Conservation (phyloP, 2,888 invertebrate genomes). For the Xylocampa areola region DNA sequence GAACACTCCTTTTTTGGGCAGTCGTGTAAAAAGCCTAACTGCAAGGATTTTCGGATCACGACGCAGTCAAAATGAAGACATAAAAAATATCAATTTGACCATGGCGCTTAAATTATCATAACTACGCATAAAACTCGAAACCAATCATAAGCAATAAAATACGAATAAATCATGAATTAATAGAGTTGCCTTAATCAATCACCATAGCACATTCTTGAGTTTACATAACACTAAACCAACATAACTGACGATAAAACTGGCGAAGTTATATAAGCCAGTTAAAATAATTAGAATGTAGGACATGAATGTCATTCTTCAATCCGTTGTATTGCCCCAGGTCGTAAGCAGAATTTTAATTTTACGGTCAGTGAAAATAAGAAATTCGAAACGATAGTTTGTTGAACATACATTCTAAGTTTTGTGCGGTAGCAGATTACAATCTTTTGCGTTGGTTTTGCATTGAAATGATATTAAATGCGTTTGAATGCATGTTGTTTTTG, state of each 20-base stretch:
- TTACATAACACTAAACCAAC: conserved; percentile 38
- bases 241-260: conserved; percentile 47
- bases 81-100: conserved; percentile 5
- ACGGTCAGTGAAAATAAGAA: conserved; percentile 10
- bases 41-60: neutral
- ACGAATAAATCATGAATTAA: conserved; percentile 30
- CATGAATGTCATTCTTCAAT: conserved; percentile 49
- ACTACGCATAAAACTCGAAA: conserved; percentile 17
- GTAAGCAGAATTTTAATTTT: conserved; percentile 48
- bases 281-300: conserved; percentile 59
- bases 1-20: too few relatives aligned
- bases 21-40: too few relatives aligned
- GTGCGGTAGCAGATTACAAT: too few relatives aligned
- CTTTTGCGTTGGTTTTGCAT: too few relatives aligned
- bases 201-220: conserved; percentile 24
- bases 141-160: conserved; percentile 34
- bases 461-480: too few relatives aligned
- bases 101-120: conserved; percentile 23
- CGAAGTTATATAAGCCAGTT: conserved; percentile 59
- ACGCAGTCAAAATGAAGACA: conserved; percentile 14
- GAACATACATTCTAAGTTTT: too few relatives aligned
- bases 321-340: conserved; percentile 27
- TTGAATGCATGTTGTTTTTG: too few relatives aligned
- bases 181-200: conserved; percentile 39
- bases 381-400: neutral